Conservation (phyloP, 1,140 invertebrate genomes). For the Drosophila arawakana region DNA sequence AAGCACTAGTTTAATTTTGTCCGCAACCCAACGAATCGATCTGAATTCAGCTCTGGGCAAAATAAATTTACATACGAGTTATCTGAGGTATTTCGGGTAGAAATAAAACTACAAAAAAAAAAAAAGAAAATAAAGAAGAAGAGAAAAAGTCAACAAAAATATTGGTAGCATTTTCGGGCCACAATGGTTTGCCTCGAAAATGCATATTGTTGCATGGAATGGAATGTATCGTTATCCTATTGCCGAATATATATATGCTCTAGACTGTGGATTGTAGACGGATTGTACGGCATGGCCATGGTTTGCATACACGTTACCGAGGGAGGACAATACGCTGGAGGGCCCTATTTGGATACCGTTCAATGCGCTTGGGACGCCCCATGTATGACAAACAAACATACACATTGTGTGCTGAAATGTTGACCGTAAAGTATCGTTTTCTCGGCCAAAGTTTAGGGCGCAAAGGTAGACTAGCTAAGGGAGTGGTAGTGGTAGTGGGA, state of each 20-base stretch:
- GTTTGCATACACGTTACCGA: background rate
- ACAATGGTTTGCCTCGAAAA: slow-evolving; percentile 20
- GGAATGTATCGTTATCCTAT: slow-evolving; percentile 26
- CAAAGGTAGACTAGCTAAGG: too few species aligned
- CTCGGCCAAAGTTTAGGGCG: slow-evolving; percentile 17
- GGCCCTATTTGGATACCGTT: slow-evolving; percentile 78
- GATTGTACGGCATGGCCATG: slow-evolving; percentile 1
- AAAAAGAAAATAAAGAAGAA: slow-evolving; percentile 35
- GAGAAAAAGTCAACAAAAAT: slow-evolving; percentile 23
- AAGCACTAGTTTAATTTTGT: slow-evolving; percentile 29
- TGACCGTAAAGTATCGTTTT: slow-evolving; percentile 73
- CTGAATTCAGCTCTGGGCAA: slow-evolving; percentile 45
- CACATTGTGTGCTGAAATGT: slow-evolving; percentile 73
- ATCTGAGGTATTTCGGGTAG: slow-evolving; percentile 33
- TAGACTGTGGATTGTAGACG: background rate
- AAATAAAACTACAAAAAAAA: slow-evolving; percentile 12
- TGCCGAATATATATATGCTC: slow-evolving; percentile 20
- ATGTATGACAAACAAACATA: slow-evolving; percentile 82
- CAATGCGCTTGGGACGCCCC: slow-evolving; percentile 72
- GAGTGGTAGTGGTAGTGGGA: too few species aligned
- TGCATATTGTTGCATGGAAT: slow-evolving; percentile 19
- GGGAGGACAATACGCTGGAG: slow-evolving; percentile 65
- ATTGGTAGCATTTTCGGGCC: slow-evolving; percentile 30
- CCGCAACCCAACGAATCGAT: slow-evolving; percentile 26
- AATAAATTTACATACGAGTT: slow-evolving; percentile 73